Percentiles rank a stretch among this genome's conserved stretches.
Conservation (phyloP, 2,888 invertebrate species). For the Coenonympha glycerion region DNA sequence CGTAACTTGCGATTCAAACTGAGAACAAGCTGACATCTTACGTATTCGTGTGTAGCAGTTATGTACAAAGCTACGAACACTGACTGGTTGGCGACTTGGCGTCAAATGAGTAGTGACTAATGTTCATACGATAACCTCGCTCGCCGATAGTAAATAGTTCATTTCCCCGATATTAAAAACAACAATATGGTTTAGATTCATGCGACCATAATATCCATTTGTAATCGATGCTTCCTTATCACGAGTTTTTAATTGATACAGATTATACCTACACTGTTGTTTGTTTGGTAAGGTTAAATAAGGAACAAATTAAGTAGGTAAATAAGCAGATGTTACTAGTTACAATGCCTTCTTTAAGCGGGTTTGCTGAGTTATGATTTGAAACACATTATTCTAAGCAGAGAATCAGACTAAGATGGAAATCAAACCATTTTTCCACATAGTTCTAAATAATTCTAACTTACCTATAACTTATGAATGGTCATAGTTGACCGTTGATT, state of each 20-base stretch:
- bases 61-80: no score
- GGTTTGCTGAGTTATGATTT: no score
- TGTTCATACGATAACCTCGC: constrained; percentile 24
- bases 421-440: no score
- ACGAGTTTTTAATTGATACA: constrained; percentile 7
- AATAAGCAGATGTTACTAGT: constrained; percentile 33
- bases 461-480: no score
- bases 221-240: background rate
- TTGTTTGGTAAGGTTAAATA: constrained; percentile 12
- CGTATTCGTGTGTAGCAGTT: constrained; percentile 6
- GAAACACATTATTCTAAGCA: no score
- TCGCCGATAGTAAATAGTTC: constrained; percentile 19
- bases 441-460: no score
- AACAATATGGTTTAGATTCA: no score
- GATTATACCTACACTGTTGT: background rate
- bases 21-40: constrained; percentile 28
- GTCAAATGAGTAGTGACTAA: constrained; percentile 41
- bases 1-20: constrained; percentile 38
- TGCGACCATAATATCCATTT: no score
- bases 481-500: no score
- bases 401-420: no score
- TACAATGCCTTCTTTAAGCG: background rate
- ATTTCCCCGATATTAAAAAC: constrained; percentile 19
- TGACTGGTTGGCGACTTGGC: constrained; percentile 31
- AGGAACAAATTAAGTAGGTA: constrained; percentile 38